Evolutionary conservation across 1,140 invertebrate genomes (phyloP).

Genomic region (Ceratina japonica): DNA sequence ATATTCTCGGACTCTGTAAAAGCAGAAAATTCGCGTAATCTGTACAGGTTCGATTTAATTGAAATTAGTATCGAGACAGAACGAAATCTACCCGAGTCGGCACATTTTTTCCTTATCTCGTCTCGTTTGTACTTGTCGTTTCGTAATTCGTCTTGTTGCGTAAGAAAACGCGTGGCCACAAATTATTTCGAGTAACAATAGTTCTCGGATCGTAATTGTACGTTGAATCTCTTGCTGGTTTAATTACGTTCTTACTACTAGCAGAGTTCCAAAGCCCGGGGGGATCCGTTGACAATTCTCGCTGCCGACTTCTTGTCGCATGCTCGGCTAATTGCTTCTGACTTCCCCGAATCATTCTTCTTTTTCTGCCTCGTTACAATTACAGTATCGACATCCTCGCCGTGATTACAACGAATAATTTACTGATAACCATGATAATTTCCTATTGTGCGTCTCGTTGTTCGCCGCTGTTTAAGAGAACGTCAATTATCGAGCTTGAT

Average conservation of each 20-base stretch:
- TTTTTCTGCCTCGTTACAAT: neutral
- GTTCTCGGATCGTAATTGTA: neutral
- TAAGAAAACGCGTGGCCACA: neutral
- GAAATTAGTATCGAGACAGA: too few relatives aligned
- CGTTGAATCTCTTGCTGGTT: conserved; percentile 3
- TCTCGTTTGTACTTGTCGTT: neutral
- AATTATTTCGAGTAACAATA: neutral
- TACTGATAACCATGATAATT: too few relatives aligned
- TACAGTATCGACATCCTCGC: neutral
- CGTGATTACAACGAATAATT: neutral
- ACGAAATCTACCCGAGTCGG: too few relatives aligned
- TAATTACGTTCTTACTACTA: conserved; percentile 38
- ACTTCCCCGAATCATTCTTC: neutral
- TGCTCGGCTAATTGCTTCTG: conserved; percentile 32
- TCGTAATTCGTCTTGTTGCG: neutral
- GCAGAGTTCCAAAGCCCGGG: neutral
- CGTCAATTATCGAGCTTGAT: too few relatives aligned
- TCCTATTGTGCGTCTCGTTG: too few relatives aligned
- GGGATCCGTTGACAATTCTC: conserved; percentile 38
- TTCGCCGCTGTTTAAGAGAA: too few relatives aligned
- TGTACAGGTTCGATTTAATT: too few relatives aligned
- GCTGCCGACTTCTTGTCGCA: conserved; percentile 20
- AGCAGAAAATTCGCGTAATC: too few relatives aligned
- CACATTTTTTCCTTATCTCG: neutral
- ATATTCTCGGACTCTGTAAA: too few relatives aligned